A percentile compares a stretch with the other conserved stretches of the same genome.
Evolutionary conservation across 1,140 invertebrate genomes (phyloP).

Genomic region (Sitophilus oryzae): DNA sequence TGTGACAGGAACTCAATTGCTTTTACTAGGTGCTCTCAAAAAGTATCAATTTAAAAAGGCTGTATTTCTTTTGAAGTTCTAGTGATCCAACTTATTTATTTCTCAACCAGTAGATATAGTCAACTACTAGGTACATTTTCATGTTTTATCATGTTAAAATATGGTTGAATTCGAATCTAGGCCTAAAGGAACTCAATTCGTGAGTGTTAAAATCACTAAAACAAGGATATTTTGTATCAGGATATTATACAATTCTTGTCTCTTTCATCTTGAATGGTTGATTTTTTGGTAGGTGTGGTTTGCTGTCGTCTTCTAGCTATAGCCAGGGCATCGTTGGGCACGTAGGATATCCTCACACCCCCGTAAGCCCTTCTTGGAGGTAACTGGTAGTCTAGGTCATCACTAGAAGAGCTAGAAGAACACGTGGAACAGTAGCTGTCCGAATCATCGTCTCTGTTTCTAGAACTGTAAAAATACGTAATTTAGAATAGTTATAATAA

Average conservation of each 20-base stretch:
- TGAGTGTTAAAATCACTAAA: too few species aligned
- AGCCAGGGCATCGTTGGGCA: conserved; percentile 80
- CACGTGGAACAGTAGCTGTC: conserved; percentile 81
- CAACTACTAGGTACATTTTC: too few species aligned
- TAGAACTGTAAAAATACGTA: conserved; percentile 14
- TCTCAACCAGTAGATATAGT: too few species aligned
- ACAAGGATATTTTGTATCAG: conserved; percentile 53
- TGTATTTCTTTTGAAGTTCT: too few species aligned
- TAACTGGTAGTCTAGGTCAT: conserved; percentile 76
- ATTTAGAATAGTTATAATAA: too few species aligned
- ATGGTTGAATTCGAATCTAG: too few species aligned
- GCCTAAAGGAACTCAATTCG: too few species aligned
- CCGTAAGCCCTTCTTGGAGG: conserved; percentile 76
- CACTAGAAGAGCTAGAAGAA: conserved; percentile 75
- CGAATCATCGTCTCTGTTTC: conserved; percentile 54
- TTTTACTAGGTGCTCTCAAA: too few species aligned
- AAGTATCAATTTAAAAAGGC: too few species aligned
- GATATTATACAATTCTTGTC: conserved; percentile 68
- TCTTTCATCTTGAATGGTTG: conserved; percentile 42
- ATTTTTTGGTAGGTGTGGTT: conserved; percentile 38
- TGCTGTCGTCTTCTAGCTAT: conserved; percentile 62
- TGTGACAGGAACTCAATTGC: too few species aligned
- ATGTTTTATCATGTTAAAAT: too few species aligned
- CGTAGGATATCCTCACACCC: conserved; percentile 80
- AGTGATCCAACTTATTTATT: too few species aligned